A percentile compares a stretch with the other conserved stretches of the same genome.
These are phyloP conservation scores for Meiosimyza platycephala DNA, from an alignment of 2,888 invertebrate genomes.

Conservation along the genomic window DNA sequence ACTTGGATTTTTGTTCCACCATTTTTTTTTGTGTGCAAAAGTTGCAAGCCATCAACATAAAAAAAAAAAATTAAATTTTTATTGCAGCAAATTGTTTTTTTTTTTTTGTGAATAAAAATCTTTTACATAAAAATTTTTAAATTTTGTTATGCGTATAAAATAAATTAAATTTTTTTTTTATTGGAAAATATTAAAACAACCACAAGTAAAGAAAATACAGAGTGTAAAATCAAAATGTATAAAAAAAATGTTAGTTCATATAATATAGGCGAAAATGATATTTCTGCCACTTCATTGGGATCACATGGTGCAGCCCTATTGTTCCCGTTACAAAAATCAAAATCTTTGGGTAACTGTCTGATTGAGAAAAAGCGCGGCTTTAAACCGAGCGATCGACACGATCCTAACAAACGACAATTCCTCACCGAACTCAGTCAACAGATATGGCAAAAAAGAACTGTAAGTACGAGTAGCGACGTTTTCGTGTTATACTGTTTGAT, in stretches of 20 bases:
- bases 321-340: slow-evolving; percentile 66
- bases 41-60: no score
- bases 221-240: slow-evolving; percentile 26
- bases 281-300: no score
- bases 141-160: neutral
- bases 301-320: neutral
- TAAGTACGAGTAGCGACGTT: slow-evolving; percentile 67
- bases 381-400: slow-evolving; percentile 84
- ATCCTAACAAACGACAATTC: slow-evolving; percentile 84
- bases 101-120: no score
- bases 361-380: slow-evolving; percentile 81
- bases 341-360: slow-evolving; percentile 70
- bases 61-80: no score
- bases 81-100: no score
- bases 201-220: neutral
- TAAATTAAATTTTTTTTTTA: neutral
- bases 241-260: slow-evolving; percentile 37
- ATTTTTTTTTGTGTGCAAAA: no score
- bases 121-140: no score
- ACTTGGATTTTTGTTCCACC: no score
- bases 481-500: no score
- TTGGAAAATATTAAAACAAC: neutral
- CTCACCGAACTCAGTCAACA: slow-evolving; percentile 83
- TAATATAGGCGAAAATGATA: slow-evolving; percentile 24
- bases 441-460: slow-evolving; percentile 74